Evolutionary conservation across 1,140 invertebrate species (phyloP).

Genomic region (Pogonomyrmex barbatus): DNA sequence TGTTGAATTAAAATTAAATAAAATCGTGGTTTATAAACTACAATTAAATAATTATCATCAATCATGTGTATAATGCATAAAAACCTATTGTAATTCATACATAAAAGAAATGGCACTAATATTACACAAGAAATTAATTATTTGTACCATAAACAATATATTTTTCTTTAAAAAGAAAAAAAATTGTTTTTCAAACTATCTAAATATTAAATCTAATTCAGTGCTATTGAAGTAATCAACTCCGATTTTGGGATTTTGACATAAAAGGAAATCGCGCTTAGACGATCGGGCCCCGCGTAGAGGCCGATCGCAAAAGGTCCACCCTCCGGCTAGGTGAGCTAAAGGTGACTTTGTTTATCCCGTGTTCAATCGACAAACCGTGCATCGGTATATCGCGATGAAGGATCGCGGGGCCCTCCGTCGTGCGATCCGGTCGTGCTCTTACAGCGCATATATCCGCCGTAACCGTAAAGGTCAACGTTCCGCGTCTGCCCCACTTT

Average conservation of each 20-base stretch:
- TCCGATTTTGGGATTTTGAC: not conserved
- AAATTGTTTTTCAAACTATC: not conserved
- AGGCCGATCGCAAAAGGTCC: too few species aligned
- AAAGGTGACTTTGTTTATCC: constrained; percentile 14
- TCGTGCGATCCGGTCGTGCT: constrained; percentile 40
- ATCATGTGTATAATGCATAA: not conserved
- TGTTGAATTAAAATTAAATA: not conserved
- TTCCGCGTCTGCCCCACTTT: constrained; percentile 70
- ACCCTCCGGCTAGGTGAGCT: not conserved
- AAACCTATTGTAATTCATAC: not conserved
- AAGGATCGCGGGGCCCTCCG: constrained; percentile 13
- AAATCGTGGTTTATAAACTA: not conserved
- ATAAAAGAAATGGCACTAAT: not conserved
- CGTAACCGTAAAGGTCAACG: constrained; percentile 67
- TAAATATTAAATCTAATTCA: not conserved
- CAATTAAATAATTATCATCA: constrained; percentile 4
- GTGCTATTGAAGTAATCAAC: not conserved
- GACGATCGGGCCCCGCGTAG: not conserved
- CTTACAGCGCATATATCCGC: constrained; percentile 40
- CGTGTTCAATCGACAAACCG: not conserved
- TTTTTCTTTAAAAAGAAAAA: not conserved
- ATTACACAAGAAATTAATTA: not conserved
- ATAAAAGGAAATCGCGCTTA: not conserved
- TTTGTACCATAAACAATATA: not conserved
- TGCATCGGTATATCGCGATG: constrained; percentile 17